A percentile compares a stretch with the other conserved stretches of the same genome.
Conservation (phyloP, 2,113 vertebrate species). For the Saimiri boliviensis region DNA sequence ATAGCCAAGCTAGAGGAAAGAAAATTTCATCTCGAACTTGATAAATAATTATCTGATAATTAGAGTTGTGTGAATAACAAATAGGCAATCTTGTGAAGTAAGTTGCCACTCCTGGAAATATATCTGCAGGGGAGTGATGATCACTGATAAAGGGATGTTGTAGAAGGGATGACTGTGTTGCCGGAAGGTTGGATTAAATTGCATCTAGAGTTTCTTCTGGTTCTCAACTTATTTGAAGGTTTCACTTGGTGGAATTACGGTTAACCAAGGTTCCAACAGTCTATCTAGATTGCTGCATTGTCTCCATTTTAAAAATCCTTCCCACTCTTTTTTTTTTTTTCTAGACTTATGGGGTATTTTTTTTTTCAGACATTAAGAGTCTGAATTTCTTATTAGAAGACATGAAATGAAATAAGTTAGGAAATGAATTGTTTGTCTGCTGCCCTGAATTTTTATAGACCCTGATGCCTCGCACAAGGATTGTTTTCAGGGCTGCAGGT, state of each 20-base stretch:
- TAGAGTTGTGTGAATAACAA: not conserved
- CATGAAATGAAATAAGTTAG: not conserved
- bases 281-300: not conserved
- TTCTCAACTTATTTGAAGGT: not conserved
- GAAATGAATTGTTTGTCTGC: not conserved
- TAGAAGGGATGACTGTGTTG: not conserved
- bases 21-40: not conserved
- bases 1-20: not conserved
- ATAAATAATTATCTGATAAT: not conserved
- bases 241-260: not conserved
- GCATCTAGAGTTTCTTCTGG: not conserved
- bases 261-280: not conserved
- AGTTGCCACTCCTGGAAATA: not conserved
- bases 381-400: not conserved
- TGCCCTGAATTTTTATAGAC: constrained; percentile 19
- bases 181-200: not conserved
- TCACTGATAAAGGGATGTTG: not conserved
- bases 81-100: not conserved
- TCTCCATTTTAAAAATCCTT: not conserved
- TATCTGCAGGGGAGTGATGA: not conserved
- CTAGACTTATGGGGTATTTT: not conserved
- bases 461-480: not conserved
- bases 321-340: not conserved
- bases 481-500: constrained; percentile 25
- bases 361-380: not conserved